A percentile compares a stretch with the other conserved stretches of the same genome.
Evolutionary conservation across 1,140 invertebrate genomes (phyloP).

Genomic region (Pseudoatta argentina): DNA sequence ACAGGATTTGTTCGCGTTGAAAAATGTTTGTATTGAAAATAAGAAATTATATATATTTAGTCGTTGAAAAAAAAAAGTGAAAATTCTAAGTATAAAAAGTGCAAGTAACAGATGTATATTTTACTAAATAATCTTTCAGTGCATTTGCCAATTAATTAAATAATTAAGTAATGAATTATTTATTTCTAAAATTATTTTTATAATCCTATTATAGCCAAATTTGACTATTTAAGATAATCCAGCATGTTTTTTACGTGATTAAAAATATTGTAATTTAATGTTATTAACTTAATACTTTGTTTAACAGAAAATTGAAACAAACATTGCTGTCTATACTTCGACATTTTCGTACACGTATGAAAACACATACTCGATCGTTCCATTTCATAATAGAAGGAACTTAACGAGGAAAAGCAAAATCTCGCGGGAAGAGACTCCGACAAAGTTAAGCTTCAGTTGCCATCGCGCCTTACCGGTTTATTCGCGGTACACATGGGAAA

Average conservation of each 20-base stretch:
- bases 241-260: too few species aligned
- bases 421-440: conserved; percentile 45
- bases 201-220: not conserved
- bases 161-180: not conserved
- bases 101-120: not conserved
- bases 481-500: conserved; percentile 36
- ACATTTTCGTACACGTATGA: not conserved
- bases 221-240: not conserved
- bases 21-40: too few species aligned
- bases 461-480: conserved; percentile 14
- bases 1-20: too few species aligned
- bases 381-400: conserved; percentile 31
- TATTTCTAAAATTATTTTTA: not conserved
- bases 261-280: not conserved
- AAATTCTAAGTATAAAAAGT: too few species aligned
- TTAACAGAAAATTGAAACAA: not conserved
- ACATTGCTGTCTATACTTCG: not conserved
- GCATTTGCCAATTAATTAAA: not conserved
- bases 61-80: too few species aligned
- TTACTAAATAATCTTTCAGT: not conserved
- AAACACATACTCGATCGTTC: not conserved
- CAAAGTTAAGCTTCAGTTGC: conserved; percentile 16
- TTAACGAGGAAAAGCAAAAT: conserved; percentile 54
- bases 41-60: too few species aligned
- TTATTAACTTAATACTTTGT: not conserved